Evolutionary conservation across 2,888 invertebrate genomes (phyloP).

Genomic region (Notodonta ziczac): DNA sequence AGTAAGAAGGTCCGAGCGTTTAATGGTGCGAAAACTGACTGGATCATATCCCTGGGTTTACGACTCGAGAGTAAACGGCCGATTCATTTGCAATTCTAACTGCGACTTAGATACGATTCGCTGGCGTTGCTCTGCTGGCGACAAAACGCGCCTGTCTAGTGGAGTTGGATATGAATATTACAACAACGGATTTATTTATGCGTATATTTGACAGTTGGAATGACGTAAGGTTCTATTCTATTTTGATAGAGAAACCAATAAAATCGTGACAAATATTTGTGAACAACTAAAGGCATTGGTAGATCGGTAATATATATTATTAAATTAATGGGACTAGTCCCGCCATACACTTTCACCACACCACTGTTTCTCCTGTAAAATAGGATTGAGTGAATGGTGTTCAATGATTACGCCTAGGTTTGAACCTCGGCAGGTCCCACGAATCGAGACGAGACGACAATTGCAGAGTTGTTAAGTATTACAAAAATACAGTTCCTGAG

Average conservation of each 20-base stretch:
- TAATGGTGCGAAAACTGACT: slow-evolving; percentile 84
- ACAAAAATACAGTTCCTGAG: too few relatives aligned
- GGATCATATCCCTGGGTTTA: slow-evolving; percentile 83
- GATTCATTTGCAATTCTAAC: slow-evolving; percentile 85
- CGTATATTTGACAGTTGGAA: background rate
- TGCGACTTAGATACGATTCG: slow-evolving; percentile 66
- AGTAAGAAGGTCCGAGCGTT: slow-evolving; percentile 73
- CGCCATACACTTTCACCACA: too few relatives aligned
- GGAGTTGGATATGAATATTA: slow-evolving; percentile 10
- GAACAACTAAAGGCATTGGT: background rate
- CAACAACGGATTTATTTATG: slow-evolving; percentile 21
- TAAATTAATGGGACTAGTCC: too few relatives aligned
- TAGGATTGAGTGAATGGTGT: too few relatives aligned
- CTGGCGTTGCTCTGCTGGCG: slow-evolving; percentile 35
- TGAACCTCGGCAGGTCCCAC: too few relatives aligned
- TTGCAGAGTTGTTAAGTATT: too few relatives aligned
- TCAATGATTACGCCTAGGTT: too few relatives aligned
- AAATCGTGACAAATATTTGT: too few relatives aligned
- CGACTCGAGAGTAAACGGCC: slow-evolving; percentile 80
- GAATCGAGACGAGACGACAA: too few relatives aligned
- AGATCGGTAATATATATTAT: background rate
- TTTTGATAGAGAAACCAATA: background rate
- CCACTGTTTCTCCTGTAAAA: too few relatives aligned
- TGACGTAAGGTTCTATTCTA: slow-evolving; percentile 1
- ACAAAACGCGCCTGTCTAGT: slow-evolving; percentile 35